A percentile compares a stretch with the other conserved stretches of the same genome.
Conservation (phyloP, 2,888 invertebrate genomes). For the Suillia variegata region DNA sequence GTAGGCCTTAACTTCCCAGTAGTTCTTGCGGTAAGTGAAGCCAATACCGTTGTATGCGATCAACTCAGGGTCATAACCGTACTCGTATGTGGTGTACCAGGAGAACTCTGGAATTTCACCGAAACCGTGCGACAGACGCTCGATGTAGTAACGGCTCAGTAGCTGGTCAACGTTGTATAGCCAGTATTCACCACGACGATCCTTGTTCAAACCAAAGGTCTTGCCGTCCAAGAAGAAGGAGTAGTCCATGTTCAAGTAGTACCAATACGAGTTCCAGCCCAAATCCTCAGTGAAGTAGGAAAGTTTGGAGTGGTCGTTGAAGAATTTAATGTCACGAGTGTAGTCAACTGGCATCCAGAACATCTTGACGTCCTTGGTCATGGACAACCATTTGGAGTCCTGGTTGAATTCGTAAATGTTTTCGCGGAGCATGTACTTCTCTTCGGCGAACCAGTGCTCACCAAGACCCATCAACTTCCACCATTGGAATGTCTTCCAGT, state of each 20-base stretch:
- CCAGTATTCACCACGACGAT: slow-evolving; percentile 70
- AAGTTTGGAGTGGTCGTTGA: slow-evolving; percentile 66
- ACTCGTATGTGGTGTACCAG: slow-evolving; percentile 63
- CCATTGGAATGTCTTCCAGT: slow-evolving; percentile 55
- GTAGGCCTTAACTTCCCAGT: slow-evolving; percentile 63
- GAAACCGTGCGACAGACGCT: slow-evolving; percentile 73
- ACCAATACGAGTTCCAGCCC: slow-evolving; percentile 70
- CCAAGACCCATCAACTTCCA: slow-evolving; percentile 54
- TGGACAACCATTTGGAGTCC: slow-evolving; percentile 40
- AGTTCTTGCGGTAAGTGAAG: slow-evolving; percentile 68
- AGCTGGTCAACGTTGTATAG: slow-evolving; percentile 72
- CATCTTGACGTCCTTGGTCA: slow-evolving; percentile 47
- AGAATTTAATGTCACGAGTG: slow-evolving; percentile 62
- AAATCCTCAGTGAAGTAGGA: slow-evolving; percentile 77
- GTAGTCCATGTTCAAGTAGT: slow-evolving; percentile 67
- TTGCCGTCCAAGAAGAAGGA: slow-evolving; percentile 70
- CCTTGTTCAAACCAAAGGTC: slow-evolving; percentile 64
- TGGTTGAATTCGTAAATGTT: slow-evolving; percentile 43
- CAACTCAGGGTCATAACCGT: slow-evolving; percentile 70
- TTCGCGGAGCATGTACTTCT: slow-evolving; percentile 46
- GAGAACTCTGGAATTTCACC: slow-evolving; percentile 69
- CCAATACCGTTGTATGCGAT: slow-evolving; percentile 70
- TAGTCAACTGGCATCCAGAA: slow-evolving; percentile 65
- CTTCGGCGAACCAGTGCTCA: slow-evolving; percentile 43
- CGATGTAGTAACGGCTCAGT: slow-evolving; percentile 75